Base-by-base conservation (phyloP, 2,888 invertebrate genomes). In the Paralinhomoeus sp. region DNA sequence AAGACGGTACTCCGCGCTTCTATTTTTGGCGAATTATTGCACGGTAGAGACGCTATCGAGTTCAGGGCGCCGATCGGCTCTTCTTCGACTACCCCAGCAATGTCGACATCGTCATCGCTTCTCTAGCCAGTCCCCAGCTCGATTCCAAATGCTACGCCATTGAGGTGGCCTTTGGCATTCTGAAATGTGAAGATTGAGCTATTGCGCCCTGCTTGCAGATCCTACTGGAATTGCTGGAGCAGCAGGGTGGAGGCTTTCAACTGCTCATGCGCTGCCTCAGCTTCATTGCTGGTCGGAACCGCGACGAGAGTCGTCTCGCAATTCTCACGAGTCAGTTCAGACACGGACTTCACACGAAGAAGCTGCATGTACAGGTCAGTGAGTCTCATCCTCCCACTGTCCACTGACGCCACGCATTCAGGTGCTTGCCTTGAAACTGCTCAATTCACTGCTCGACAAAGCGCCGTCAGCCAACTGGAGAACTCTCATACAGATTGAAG, bases 101-200 rank as follows among this genome's bases (percentile, higher is more conserved):
- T 47, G 44, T 57, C 35, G 57, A 57, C 49, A 51, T 55, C 40
- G 48, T 57, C 24, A 47, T 57, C 41, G 51, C 51, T 46, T 56
- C 55, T 22, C 51, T 56, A 37, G 54, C 55, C 46, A 55, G 54
- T 45, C 57, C 57, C 27, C 57, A 57, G 45, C 48, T 57, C 35
- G 57, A 57, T 49, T 56, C 56, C 34, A 57, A 57, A 46, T 57
- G 57, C 46, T 57, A 56, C 49, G 53, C 57, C 31, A 47, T 57
- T 22, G 57, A 57, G 54, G 56, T 55, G 46, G 15, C 24, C 17
- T 36, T 43, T 23, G 13, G 9, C n/a, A 3, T 40, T 9, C n/a
- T 15, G 13, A 17, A 9, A 37, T 15, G 7, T 37, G 7, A 17
- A 20, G n/a, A n/a, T n/a, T n/a, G n/a, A n/a, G n/a, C n/a, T n/a